Evolutionary conservation across 2,888 invertebrate genomes (phyloP).

Genomic region (Halocaridina rubra): DNA sequence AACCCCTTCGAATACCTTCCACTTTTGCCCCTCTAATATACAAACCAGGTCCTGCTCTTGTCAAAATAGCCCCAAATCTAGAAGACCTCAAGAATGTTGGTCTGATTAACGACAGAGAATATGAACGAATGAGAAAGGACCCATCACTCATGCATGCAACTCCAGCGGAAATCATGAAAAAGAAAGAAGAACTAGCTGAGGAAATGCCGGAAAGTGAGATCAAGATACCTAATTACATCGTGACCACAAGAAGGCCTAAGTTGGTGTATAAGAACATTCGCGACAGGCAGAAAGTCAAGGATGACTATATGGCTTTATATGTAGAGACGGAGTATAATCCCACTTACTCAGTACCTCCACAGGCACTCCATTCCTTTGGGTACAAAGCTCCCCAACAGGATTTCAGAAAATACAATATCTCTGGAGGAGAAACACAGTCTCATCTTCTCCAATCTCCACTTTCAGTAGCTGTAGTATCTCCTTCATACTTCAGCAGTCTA

Average conservation of each 20-base stretch:
- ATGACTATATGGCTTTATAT: neutral
- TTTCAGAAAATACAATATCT: neutral
- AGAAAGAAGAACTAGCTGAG: neutral
- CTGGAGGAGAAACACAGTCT: neutral
- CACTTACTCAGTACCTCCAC: neutral
- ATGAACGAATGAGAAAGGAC: neutral
- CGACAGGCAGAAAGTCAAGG: neutral
- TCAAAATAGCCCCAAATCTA: neutral
- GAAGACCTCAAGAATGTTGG: neutral
- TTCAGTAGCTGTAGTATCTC: neutral
- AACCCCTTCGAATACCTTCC: too few species aligned
- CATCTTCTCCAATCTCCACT: neutral
- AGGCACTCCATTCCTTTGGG: neutral
- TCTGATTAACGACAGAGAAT: neutral
- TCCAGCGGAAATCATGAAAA: neutral
- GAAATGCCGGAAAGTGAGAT: neutral
- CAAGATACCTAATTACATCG: neutral
- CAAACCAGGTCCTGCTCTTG: slow-evolving; percentile 13
- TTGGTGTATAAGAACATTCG: neutral
- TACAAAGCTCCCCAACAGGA: too few species aligned
- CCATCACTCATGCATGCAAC: neutral
- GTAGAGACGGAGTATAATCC: neutral
- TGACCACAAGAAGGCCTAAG: neutral
- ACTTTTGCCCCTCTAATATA: neutral
- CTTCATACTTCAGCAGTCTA: neutral